Evolutionary conservation across 2,113 vertebrate species (phyloP).

Genomic region (Jacana jacana): DNA sequence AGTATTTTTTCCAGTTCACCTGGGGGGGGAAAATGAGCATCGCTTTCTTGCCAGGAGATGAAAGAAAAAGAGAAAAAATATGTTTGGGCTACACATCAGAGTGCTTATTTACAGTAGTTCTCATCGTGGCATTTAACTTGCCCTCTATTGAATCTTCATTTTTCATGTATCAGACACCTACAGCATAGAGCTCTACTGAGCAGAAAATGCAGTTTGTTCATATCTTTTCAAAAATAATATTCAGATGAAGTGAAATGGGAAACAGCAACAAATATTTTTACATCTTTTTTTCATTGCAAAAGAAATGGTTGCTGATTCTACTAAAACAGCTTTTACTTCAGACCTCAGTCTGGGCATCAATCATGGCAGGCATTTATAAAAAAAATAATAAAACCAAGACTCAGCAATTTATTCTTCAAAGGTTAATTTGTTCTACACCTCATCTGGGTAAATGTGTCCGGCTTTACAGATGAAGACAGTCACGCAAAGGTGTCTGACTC

Average conservation of each 20-base stretch:
- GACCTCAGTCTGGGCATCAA: neutral
- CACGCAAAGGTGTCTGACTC: neutral
- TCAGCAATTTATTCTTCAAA: neutral
- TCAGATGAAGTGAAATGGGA: neutral
- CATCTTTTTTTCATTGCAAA: neutral
- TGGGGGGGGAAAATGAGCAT: neutral
- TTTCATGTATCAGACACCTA: neutral
- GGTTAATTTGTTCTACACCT: neutral
- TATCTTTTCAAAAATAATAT: neutral
- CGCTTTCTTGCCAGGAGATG: constrained; percentile 18
- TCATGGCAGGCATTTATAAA: neutral
- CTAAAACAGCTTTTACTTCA: neutral
- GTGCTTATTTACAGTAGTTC: neutral
- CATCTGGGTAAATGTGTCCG: neutral
- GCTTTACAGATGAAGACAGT: neutral
- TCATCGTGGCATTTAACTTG: neutral
- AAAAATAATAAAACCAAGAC: neutral
- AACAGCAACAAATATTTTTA: neutral
- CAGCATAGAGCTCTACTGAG: neutral
- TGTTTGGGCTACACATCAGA: neutral
- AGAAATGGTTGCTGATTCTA: neutral
- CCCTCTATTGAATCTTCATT: neutral
- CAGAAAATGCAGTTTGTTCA: neutral
- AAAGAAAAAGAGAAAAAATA: constrained; percentile 9
- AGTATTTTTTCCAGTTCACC: constrained; percentile 16